phyloP scores from a whole-genome alignment of 2,113 vertebrate genomes.

The Chrysochloris asiatica region DNA sequence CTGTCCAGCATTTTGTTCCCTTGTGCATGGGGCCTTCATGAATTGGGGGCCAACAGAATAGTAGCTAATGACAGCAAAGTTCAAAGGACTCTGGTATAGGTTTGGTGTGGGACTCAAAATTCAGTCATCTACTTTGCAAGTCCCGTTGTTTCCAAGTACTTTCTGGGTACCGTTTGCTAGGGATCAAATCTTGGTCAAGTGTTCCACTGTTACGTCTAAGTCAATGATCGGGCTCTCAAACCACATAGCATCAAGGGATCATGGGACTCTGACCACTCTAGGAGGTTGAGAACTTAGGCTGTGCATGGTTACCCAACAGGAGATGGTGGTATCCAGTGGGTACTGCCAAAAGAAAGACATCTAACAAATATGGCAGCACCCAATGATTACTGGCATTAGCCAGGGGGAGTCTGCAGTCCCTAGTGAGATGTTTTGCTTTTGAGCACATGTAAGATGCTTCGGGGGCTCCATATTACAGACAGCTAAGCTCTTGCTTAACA shows the following conservation, averaged over 20 bases:
- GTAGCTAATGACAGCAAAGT: not conserved
- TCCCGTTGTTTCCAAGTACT: not conserved
- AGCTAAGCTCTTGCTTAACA: not conserved
- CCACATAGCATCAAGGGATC: not conserved
- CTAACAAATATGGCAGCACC: not conserved
- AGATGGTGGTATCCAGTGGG: not conserved
- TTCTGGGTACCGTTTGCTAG: not conserved
- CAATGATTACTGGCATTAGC: not conserved
- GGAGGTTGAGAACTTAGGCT: not conserved
- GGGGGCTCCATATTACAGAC: not conserved
- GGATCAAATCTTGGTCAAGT: not conserved
- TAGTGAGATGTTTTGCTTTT: not conserved
- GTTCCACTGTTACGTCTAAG: not conserved
- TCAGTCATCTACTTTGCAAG: not conserved
- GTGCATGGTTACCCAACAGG: not conserved
- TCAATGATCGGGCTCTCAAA: accelerated
- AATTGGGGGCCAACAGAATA: not conserved
- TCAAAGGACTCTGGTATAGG: not conserved
- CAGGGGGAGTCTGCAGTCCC: accelerated
- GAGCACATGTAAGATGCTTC: not conserved
- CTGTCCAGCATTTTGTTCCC: not conserved
- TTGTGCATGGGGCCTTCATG: not conserved
- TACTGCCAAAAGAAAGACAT: not conserved
- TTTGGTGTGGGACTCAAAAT: not conserved
- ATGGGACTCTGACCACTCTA: accelerated